Conservation (phyloP, 1,140 invertebrate species). For the Phymastichus coffea region DNA sequence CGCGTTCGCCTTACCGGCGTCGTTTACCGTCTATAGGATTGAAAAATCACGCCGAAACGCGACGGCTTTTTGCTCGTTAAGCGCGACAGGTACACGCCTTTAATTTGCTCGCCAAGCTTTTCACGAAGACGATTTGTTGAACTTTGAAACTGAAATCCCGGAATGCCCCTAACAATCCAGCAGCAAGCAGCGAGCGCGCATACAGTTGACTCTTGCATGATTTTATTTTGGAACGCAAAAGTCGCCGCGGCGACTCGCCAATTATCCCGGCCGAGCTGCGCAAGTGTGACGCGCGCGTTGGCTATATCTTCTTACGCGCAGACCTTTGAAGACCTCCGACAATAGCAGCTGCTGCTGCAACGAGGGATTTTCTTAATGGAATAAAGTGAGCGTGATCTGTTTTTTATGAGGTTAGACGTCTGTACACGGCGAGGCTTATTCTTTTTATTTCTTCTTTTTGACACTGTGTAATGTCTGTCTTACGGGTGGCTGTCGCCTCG, state of each 20-base stretch:
- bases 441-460: background rate
- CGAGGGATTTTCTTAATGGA: too few relatives aligned
- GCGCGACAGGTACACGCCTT: background rate
- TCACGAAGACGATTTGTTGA: background rate
- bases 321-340: conserved; percentile 7
- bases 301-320: background rate
- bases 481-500: background rate
- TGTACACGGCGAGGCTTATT: background rate
- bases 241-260: background rate
- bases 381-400: background rate
- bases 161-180: conserved; percentile 7
- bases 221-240: background rate
- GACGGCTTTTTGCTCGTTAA: too few relatives aligned
- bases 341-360: background rate
- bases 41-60: too few relatives aligned
- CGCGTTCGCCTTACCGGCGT: background rate
- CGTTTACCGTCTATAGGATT: background rate
- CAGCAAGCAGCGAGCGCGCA: background rate
- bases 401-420: background rate
- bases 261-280: conserved; percentile 5
- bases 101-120: background rate
- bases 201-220: background rate
- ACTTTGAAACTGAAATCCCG: background rate
- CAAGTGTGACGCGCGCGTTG: background rate
- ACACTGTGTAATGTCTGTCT: background rate